Evolutionary conservation across 1,140 invertebrate species (phyloP), one percentile per base, ranked within the genome.

Genomic region (Globodera ellingtonae): DNA sequence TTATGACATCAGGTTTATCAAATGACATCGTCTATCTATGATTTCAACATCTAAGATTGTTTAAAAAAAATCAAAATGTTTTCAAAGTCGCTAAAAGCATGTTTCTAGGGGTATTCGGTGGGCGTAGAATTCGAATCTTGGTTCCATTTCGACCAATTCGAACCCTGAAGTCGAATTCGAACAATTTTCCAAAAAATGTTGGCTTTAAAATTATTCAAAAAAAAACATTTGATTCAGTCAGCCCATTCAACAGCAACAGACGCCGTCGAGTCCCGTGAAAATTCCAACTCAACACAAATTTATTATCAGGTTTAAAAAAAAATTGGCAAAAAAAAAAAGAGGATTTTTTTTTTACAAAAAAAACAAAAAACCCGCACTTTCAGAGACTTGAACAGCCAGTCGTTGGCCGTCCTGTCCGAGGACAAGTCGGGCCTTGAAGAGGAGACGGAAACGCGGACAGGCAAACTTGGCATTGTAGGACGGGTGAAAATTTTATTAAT

Each of bases 251-350:
- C 35, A 35, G 35, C 73, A 35, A 35, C 35, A 35, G 35, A 47
- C 24, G 13, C 66, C 50, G 35, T 78, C 85, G 52, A 50, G 75
- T 15, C 62, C 13, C 24, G 21, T 59, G 10, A 69, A 86, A 71
- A 80, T 89, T 72, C 86, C 86, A 6, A 79, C 79, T 7, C 84
- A 86, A 52, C 88, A 87, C 71, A 46, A 73, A 44, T 86, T 87
- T 65, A 73, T 86, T 21, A 79, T 72, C 1, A 46, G 77, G 77
- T 66, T 69, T 24, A 24, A n/a, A 15, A 46, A 59, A 24, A 35
- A 35, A 47, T 10, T 15, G 56, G 9, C 18, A 5, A 56, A 24
- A 35, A 8, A 10, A 10, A 24, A 21, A 9, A 15, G 21, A 3
- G n/a, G n/a, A n/a, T n/a, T 46, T 69, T 44, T 24, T 35, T 44